phyloP scores from a whole-genome alignment of 30 jellyfish, hydroid and myxozoan species.

The Aurelia aurita complex sp. Pacific region DNA sequence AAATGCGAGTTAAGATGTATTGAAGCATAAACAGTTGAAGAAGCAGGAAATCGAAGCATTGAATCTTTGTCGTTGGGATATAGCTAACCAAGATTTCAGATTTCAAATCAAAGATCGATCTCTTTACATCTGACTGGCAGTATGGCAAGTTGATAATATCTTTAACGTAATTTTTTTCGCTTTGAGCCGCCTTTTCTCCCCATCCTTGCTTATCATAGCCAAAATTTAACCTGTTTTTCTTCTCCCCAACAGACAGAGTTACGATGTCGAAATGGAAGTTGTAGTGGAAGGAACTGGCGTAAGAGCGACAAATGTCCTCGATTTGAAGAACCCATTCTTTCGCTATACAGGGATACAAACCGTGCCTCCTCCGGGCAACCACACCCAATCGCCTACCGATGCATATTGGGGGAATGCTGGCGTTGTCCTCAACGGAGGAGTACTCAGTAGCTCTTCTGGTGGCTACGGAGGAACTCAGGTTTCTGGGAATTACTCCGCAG shows the following conservation, averaged over 20 bases:
- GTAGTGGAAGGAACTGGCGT: slow-evolving; percentile 97
- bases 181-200: no score
- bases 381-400: slow-evolving; percentile 90
- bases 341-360: slow-evolving; percentile 93
- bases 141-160: no score
- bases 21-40: no score
- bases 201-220: no score
- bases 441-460: slow-evolving; percentile 53
- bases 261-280: slow-evolving; percentile 97
- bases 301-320: slow-evolving; percentile 82
- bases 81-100: no score
- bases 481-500: slow-evolving; percentile 49
- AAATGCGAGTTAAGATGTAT: no score
- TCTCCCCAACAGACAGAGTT: slow-evolving; percentile 77
- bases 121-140: no score
- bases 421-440: slow-evolving; percentile 91
- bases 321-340: slow-evolving; percentile 93
- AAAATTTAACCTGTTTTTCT: no score
- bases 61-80: no score
- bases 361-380: slow-evolving; percentile 92
- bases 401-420: slow-evolving; percentile 96
- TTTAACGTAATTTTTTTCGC: no score
- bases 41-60: no score
- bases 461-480: slow-evolving; percentile 79
- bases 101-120: no score